phyloP scores from a whole-genome alignment of 2,797 vertebrate species.

The Takifugu ocellatus region DNA sequence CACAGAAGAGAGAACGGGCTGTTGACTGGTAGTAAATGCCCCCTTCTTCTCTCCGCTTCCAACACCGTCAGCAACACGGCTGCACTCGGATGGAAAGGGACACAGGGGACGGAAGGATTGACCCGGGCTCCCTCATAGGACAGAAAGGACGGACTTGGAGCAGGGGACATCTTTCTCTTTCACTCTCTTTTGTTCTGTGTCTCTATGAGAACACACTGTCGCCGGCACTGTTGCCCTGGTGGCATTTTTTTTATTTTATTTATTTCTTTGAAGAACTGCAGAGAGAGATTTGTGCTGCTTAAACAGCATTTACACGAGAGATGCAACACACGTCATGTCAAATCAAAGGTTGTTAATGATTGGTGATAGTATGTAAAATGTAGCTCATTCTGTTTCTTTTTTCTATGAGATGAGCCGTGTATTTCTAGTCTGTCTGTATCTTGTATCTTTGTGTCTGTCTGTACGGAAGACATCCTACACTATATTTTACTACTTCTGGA shows the following conservation, averaged over 20 bases:
- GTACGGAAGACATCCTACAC: slow-evolving; percentile 44
- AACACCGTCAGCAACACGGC: slow-evolving; percentile 40
- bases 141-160: slow-evolving; percentile 39
- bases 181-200: slow-evolving; percentile 35
- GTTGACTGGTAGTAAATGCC: slow-evolving; percentile 38
- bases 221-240: slow-evolving; percentile 35
- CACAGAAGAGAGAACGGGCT: slow-evolving; percentile 43
- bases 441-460: slow-evolving; percentile 61
- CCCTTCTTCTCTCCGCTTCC: slow-evolving; percentile 45
- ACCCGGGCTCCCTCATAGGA: slow-evolving; percentile 42
- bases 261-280: slow-evolving; percentile 31
- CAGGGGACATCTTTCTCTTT: slow-evolving; percentile 38
- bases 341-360: slow-evolving; percentile 49
- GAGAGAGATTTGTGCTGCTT: slow-evolving; percentile 36
- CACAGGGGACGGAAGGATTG: slow-evolving; percentile 38
- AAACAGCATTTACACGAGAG: slow-evolving; percentile 29
- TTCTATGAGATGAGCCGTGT: slow-evolving; percentile 62
- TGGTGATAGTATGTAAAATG: slow-evolving; percentile 62
- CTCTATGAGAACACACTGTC: slow-evolving; percentile 48
- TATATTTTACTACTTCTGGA: slow-evolving; percentile 46
- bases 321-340: slow-evolving; percentile 33
- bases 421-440: slow-evolving; percentile 61
- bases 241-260: slow-evolving; percentile 26
- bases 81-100: slow-evolving; percentile 45
- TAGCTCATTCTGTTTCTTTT: slow-evolving; percentile 73